These are phyloP conservation scores for Oxyteleia sp. DNA, from an alignment of 2,888 invertebrate genomes.

Conservation along the genomic window DNA sequence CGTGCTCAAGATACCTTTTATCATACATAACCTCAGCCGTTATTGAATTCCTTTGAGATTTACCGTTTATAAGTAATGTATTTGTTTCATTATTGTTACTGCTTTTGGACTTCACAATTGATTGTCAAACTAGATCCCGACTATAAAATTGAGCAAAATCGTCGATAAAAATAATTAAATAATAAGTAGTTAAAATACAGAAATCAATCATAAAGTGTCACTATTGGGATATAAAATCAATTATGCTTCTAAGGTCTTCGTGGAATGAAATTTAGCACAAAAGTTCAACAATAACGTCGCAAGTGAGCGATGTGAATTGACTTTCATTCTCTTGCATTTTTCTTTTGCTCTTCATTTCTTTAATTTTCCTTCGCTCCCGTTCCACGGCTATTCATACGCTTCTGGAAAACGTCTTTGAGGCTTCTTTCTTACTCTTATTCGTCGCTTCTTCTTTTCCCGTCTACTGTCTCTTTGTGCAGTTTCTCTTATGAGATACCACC, in stretches of 20 bases:
- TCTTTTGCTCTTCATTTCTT: conserved; percentile 55
- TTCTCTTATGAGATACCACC: conserved; percentile 52
- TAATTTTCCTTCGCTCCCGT: conserved; percentile 42
- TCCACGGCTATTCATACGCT: conserved; percentile 38
- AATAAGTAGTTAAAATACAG: background rate
- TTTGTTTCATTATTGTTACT: conserved; percentile 38
- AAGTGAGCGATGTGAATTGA: conserved; percentile 46
- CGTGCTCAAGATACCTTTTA: conserved; percentile 45
- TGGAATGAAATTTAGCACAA: conserved; percentile 29
- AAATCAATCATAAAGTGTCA: conserved; percentile 24
- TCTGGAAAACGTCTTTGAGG: conserved; percentile 41
- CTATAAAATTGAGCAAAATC: no score
- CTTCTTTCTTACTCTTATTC: conserved; percentile 36
- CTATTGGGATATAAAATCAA: conserved; percentile 40
- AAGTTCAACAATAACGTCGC: conserved; percentile 51
- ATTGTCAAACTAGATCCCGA: conserved; percentile 12
- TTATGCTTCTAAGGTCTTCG: conserved; percentile 19
- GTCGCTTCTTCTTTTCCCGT: conserved; percentile 30
- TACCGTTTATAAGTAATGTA: conserved; percentile 30
- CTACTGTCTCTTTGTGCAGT: conserved; percentile 42
- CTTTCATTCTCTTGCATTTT: conserved; percentile 36
- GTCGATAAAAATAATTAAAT: background rate
- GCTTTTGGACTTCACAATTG: conserved; percentile 15
- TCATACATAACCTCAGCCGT: conserved; percentile 42
- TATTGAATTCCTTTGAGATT: conserved; percentile 56